phyloP scores from a whole-genome alignment of 2,113 vertebrate genomes.

The Poicephalus gulielmi region DNA sequence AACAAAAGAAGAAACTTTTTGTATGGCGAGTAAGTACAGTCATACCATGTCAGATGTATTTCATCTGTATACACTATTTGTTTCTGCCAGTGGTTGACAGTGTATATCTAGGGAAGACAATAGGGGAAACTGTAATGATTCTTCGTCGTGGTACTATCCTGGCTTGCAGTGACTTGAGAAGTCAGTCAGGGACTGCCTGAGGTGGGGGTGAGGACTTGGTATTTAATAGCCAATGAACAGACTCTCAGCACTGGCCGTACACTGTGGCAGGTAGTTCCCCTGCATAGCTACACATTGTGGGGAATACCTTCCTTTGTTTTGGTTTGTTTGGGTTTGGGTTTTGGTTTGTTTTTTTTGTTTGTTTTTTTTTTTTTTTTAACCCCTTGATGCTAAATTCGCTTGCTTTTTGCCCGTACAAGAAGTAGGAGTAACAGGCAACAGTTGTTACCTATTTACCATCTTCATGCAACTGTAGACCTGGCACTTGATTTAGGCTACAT shows the following conservation, averaged over 20 bases:
- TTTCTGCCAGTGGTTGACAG: background rate
- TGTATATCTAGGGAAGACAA: background rate
- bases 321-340: background rate
- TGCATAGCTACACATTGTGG: background rate
- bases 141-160: background rate
- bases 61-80: background rate
- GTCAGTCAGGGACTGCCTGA: background rate
- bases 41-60: background rate
- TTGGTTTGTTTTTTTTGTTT: too few relatives aligned
- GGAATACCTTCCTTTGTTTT: background rate
- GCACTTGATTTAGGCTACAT: background rate
- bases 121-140: background rate
- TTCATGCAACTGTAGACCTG: background rate
- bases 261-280: background rate
- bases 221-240: background rate
- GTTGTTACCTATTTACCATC: background rate
- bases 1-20: background rate
- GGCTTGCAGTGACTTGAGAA: background rate
- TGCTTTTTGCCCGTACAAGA: background rate
- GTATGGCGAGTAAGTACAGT: background rate
- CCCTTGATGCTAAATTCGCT: background rate
- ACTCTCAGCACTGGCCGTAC: background rate
- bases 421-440: background rate
- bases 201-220: background rate
- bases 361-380: background rate